phyloP scores from a whole-genome alignment of 2,113 vertebrate genomes.

The Sebastes schlegelii region DNA sequence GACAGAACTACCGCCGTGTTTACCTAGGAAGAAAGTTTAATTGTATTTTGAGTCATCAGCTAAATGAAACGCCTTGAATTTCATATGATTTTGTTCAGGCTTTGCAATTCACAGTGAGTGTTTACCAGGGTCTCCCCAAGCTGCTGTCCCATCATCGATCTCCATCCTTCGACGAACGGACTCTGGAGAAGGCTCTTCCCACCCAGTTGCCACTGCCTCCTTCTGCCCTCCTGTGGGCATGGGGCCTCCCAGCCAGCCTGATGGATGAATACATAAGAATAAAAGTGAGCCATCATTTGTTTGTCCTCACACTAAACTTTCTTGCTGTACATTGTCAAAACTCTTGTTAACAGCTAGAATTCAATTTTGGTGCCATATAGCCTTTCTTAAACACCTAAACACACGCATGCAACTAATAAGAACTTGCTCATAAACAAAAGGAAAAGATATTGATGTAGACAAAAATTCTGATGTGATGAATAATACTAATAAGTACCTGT shows the following conservation, averaged over 20 bases:
- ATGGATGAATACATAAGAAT: conserved; percentile 63
- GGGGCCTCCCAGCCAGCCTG: conserved; percentile 92
- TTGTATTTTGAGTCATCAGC: neutral
- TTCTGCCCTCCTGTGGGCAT: conserved; percentile 86
- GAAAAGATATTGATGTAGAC: neutral
- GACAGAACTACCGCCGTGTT: conserved; percentile 83
- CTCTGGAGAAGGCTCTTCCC: conserved; percentile 98
- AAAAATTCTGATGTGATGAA: neutral
- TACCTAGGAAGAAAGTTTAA: conserved; percentile 51
- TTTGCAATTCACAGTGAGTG: conserved; percentile 14
- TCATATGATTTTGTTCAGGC: neutral
- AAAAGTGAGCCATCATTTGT: conserved; percentile 16
- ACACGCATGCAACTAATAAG: neutral
- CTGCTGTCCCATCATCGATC: conserved; percentile 97
- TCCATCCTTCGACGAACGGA: conserved; percentile 95
- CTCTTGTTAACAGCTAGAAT: neutral
- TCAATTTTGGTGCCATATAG: neutral
- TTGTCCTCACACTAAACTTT: neutral
- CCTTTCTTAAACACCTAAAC: neutral
- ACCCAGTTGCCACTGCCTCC: conserved; percentile 91
- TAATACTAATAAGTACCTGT: conserved; percentile 54
- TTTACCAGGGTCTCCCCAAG: conserved; percentile 95
- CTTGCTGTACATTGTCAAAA: neutral
- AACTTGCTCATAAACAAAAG: neutral
- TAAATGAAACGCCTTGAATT: neutral